A percentile compares a stretch with the other conserved stretches of the same genome.
These are phyloP conservation scores for Pollimyrus isidori DNA, from an alignment of 2,113 vertebrate species.

Conservation along the genomic window DNA sequence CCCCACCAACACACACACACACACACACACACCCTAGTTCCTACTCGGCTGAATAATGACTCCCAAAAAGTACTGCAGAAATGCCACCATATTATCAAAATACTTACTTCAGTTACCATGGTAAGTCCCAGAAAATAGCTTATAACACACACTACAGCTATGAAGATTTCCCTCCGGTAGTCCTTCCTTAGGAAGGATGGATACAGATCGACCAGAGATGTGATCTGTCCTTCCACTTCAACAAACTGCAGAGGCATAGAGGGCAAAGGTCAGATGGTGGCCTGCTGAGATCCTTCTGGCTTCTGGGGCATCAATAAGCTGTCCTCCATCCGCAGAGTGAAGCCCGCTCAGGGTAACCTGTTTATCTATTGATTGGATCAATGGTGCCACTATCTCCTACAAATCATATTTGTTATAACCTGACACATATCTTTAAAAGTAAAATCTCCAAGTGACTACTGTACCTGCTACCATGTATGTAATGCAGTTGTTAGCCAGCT, in stretches of 20 bases:
- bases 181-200: constrained; percentile 96
- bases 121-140: constrained; percentile 96
- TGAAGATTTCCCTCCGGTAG: constrained; percentile 97
- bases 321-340: not conserved
- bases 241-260: constrained; percentile 76
- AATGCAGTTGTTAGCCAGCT: not conserved
- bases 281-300: not conserved
- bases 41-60: not conserved
- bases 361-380: not conserved
- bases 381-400: not conserved
- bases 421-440: not conserved
- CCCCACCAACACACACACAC: too few relatives aligned
- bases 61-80: not conserved
- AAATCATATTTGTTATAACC: not conserved
- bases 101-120: constrained; percentile 94
- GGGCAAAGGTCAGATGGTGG: constrained; percentile 19
- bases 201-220: constrained; percentile 96
- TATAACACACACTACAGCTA: constrained; percentile 83
- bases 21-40: not conserved
- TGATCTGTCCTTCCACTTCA: constrained; percentile 99
- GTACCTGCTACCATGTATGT: not conserved
- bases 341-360: not conserved
- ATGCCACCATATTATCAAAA: not conserved
- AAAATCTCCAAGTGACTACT: not conserved
- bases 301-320: not conserved